Conservation (phyloP, 2,888 invertebrate genomes). For the Melitaea athalia region DNA sequence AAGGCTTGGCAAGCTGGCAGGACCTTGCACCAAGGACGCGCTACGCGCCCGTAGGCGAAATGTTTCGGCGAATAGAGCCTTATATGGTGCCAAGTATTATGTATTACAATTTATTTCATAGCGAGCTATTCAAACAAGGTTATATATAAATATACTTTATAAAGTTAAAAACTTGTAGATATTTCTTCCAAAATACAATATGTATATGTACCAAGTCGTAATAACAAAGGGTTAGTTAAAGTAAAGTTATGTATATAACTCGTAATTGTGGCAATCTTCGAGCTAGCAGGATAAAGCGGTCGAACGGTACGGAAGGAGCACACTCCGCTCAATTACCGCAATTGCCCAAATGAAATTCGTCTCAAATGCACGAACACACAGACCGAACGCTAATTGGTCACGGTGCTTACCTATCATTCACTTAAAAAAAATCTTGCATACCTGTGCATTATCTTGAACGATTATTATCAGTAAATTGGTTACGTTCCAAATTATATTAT, state of each 20-base stretch:
- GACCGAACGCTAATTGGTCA: conserved; percentile 73
- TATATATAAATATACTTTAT: conserved; percentile 2
- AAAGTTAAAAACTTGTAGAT: neutral
- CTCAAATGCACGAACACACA: conserved; percentile 58
- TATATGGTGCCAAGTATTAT: conserved; percentile 52
- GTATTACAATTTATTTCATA: conserved; percentile 22
- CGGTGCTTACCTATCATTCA: conserved; percentile 78
- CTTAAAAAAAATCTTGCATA: conserved; percentile 33
- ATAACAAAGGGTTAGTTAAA: conserved; percentile 22
- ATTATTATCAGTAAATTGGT: conserved; percentile 26
- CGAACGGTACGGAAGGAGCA: conserved; percentile 71
- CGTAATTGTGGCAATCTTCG: conserved; percentile 44
- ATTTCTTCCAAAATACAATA: neutral
- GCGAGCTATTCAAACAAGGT: conserved; percentile 12
- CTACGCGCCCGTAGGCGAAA: conserved; percentile 61
- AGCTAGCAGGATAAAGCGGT: conserved; percentile 56
- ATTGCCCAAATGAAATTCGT: conserved; percentile 80
- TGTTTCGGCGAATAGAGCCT: conserved; percentile 61
- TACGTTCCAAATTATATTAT: conserved; percentile 9
- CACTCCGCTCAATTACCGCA: conserved; percentile 76
- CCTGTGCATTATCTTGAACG: conserved; percentile 33
- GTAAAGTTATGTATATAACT: conserved; percentile 33
- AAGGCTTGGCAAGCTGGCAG: conserved; percentile 66
- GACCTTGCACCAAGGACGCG: conserved; percentile 78
- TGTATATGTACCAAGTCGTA: neutral